These are phyloP conservation scores for Cyclopterus lumpus DNA, from an alignment of 2,797 vertebrate species.

Conservation along the genomic window DNA sequence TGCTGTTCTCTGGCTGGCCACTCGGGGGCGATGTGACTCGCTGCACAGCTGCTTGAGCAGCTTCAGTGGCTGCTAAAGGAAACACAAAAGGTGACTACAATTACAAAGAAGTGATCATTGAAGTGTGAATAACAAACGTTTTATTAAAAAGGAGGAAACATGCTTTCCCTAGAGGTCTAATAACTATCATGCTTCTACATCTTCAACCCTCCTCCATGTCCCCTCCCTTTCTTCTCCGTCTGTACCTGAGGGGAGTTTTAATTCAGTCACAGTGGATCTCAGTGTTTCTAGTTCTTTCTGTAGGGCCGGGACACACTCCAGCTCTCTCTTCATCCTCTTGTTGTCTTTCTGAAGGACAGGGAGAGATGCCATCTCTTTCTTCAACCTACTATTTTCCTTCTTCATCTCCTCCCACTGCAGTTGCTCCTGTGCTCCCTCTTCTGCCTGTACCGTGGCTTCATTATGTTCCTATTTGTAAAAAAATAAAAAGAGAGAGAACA, in stretches of 20 bases:
- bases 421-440: conserved; percentile 77
- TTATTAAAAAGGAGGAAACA: conserved; percentile 5
- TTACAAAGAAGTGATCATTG: conserved; percentile 1
- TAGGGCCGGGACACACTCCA: conserved; percentile 79
- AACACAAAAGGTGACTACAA: conserved; percentile 24
- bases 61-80: conserved; percentile 49
- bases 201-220: conserved; percentile 7
- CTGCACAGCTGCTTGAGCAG: conserved; percentile 17
- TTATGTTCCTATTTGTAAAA: conserved; percentile 84
- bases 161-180: conserved; percentile 7
- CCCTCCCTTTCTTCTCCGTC: conserved; percentile 32
- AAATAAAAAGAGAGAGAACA: conserved; percentile 6
- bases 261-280: conserved; percentile 72
- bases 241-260: conserved; percentile 72
- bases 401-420: conserved; percentile 66
- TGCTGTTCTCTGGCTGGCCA: conserved; percentile 67
- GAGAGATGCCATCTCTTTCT: conserved; percentile 80
- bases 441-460: conserved; percentile 78
- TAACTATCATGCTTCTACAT: conserved; percentile 22
- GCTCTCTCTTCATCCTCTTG: conserved; percentile 82
- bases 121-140: conserved; percentile 13
- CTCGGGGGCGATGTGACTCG: conserved; percentile 57
- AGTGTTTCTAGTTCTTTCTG: conserved; percentile 86
- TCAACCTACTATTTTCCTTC: conserved; percentile 87
- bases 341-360: conserved; percentile 85